Evolutionary conservation across 1,140 invertebrate species (phyloP), one percentile per base, ranked within the genome.

Genomic region (Teleopsis dalmanni): DNA sequence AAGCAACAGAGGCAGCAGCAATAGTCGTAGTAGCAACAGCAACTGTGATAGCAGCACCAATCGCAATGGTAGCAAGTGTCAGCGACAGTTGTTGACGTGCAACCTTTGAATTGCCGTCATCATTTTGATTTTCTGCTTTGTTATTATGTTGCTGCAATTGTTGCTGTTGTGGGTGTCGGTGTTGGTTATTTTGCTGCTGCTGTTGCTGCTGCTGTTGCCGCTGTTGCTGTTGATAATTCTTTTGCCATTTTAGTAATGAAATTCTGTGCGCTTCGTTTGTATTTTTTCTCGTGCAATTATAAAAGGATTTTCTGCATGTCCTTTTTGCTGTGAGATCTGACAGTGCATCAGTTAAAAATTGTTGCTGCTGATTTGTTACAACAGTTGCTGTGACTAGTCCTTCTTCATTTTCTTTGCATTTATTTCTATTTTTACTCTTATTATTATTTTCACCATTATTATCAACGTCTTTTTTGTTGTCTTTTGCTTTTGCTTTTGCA

Each of bases 211-310:
- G 4, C n/a, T 14, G 25, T 48, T 41, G 35, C 31, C 19, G 21
- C 22, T 25, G 26, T 37, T 47, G 19, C 3, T 13, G 21, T 22
- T 47, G 44, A 47, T 34, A 47, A 40, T 35, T 21, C 18, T 26
- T 6, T 43, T 11, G 25, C 41, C 27, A 43, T 43, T 43, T 43
- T 43, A 21, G 41, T 43, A 43, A 43, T 43, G 41, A 27, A 43
- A n/a, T n/a, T n/a, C n/a, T n/a, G n/a, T n/a, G n/a, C n/a, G n/a
- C n/a, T n/a, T n/a, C n/a, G n/a, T n/a, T n/a, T n/a, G n/a, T 21
- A 43, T 43, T 43, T 27, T 31, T 43, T 31, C 14, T 19, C 27
- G 31, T 14, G 41, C 41, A 43, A 43, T 43, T 43, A 43, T 43
- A 27, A 43, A 31, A 43, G 41, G 41, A 43, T 43, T 43, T 43